Evolutionary conservation across 2,797 vertebrate genomes (phyloP).

Genomic region (Knipowitschia caucasica): DNA sequence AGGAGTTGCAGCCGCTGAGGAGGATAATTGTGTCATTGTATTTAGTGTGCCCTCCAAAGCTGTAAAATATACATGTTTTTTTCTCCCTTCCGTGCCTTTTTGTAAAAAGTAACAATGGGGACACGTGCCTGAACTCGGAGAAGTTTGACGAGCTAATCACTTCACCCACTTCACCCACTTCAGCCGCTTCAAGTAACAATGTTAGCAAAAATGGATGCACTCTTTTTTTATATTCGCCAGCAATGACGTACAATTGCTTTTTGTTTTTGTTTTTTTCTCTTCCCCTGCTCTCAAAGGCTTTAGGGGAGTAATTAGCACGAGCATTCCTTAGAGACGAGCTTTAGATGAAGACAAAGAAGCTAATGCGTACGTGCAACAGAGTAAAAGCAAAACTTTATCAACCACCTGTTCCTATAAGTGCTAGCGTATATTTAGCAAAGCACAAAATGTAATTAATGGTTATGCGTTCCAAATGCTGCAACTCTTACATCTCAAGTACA

Average conservation of each 20-base stretch:
- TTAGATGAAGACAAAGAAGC: slow-evolving; percentile 39
- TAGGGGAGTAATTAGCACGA: slow-evolving; percentile 53
- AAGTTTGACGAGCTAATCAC: slow-evolving; percentile 30
- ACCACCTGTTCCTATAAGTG: slow-evolving; percentile 17
- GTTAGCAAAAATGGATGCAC: slow-evolving; percentile 33
- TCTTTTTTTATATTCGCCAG: slow-evolving; percentile 12
- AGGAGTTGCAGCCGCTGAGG: slow-evolving; percentile 29
- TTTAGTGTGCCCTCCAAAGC: slow-evolving; percentile 42
- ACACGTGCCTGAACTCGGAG: slow-evolving; percentile 26
- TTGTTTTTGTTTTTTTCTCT: slow-evolving; percentile 41
- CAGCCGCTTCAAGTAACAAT: slow-evolving; percentile 26
- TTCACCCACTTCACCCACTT: slow-evolving; percentile 19
- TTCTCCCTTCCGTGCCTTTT: slow-evolving; percentile 24
- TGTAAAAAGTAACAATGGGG: slow-evolving; percentile 47
- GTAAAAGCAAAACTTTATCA: slow-evolving; percentile 26
- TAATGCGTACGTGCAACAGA: slow-evolving; percentile 23
- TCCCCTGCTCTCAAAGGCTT: slow-evolving; percentile 44
- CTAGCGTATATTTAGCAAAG: slow-evolving; percentile 2
- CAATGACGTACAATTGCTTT: slow-evolving; percentile 56
- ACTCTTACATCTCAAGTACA: neutral
- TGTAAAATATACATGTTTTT: slow-evolving; percentile 29
- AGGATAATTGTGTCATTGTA: slow-evolving; percentile 27
- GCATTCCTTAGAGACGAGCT: slow-evolving; percentile 44
- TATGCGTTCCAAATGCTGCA: neutral
- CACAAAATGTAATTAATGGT: neutral